Base-by-base conservation (phyloP, 1,140 invertebrate genomes). In the Camponotus pennsylvanicus region DNA sequence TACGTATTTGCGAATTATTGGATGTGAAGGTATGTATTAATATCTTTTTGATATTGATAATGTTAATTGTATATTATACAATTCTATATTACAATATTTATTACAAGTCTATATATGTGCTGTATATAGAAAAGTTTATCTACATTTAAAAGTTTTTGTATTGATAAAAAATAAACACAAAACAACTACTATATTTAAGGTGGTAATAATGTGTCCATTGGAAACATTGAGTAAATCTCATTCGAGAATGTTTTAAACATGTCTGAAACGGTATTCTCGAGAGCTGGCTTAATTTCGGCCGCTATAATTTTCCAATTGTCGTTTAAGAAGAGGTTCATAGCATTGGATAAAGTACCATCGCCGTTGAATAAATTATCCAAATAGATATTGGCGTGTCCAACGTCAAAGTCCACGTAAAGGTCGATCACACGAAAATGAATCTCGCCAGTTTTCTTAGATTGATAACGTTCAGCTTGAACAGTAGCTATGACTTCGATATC, bases 311-410 rank as follows among this genome's bases (percentile, higher is more conserved):
- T 95, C 96, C 96, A 97, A 86, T 97, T 97, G 21, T 96, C 95
- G 85, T 97, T 97, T 0, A 97, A 92, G 88, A 97, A 97, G 21
- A 95, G 87, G 76, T 96, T 95, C 90, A 96, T 96, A 0, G 96
- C 95, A 37, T 96, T 95, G 11, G 93, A 96, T 55, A 98, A 92
- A 37, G 96, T 96, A 70, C 96, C 93, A 88, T 98, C 97, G 0
- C 97, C 97, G 86, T 97, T 96, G 89, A 97, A 97, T 0, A 97
- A 93, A 94, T 97, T 96, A 7, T 97, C 96, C 7, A 98, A 93
- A 75, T 97, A 93, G 73, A 97, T 95, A 7, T 94, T 94, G 0
- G 96, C 96, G 52, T 96, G 91, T 1, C 95, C 96, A 9, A 97
- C 95, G 13, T 96, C 94, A 87, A 97, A 97, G 73, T 96, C 95